Base-by-base conservation (phyloP, 2,113 vertebrate genomes). In the Phalacrocorax brasilianus region DNA sequence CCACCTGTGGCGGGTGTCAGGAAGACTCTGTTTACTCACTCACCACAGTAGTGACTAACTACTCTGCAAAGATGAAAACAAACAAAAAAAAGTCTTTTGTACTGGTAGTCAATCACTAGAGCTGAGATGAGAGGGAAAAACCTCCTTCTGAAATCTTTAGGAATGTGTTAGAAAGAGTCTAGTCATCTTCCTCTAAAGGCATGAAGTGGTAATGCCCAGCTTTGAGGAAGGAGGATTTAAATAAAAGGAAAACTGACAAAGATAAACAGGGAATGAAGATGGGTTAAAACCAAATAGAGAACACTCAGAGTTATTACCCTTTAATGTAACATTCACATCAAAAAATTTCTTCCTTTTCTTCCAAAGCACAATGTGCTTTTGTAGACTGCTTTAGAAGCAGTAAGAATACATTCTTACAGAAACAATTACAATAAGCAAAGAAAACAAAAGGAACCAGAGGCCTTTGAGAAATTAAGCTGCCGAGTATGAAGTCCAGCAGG, bases 1-100 rank as follows among this genome's bases (percentile, higher is more conserved):
- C 44, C 1, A 5, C n/a, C 42, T 74, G 22, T 0, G 0, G 19
- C 65, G 32, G 45, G 23, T 66, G 50, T n/a, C 47, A 40, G 49
- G n/a, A 68, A 73, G n/a, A 92, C 50, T 13, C 42, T 44, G 16
- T 44, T 78, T 45, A 70, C 42, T 82, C 3, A 0, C 8, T 87
- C 21, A 4, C 44, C 44, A 45, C 44, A 45, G 44, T 45, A 45
- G 32, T 55, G 68, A 71, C 38, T 70, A 52, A 68, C 23, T 47
- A 8, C n/a, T 59, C 35, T 79, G 55, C 50, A 53, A 83, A 90
- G 15, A 58, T 21, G 1, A 2, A 66, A 53, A 66, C 32, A 47
- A 9, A 55, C 68, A 50, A 44, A n/a, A 12, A 62, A 13, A 52
- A 9, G 1, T 19, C 15, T 26, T 91, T 66, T 72, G 7, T 65